Evolutionary conservation across 2,113 vertebrate genomes (phyloP).

Genomic region (Rhabdomys dilectus): DNA sequence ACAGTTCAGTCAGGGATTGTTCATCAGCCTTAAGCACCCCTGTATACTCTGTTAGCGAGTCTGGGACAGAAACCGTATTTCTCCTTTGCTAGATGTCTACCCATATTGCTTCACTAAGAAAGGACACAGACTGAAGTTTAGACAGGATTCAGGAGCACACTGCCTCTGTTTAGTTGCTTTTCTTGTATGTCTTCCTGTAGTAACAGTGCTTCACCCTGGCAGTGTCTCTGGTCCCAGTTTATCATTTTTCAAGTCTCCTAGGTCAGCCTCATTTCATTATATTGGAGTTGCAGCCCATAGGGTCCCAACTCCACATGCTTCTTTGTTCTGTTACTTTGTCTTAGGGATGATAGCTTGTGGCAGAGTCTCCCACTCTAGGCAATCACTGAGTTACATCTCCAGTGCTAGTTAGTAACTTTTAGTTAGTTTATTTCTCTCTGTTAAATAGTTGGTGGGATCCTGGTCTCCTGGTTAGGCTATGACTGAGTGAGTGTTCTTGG

Average conservation of each 20-base stretch:
- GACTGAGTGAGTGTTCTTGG: not conserved
- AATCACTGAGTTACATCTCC: not conserved
- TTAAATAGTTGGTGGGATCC: constrained; percentile 21
- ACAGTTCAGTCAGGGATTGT: not conserved
- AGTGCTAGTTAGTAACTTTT: not conserved
- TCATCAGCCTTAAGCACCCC: not conserved
- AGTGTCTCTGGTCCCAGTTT: constrained; percentile 3
- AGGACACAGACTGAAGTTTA: not conserved
- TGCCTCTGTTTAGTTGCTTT: not conserved
- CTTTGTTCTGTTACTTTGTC: not conserved
- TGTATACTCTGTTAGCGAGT: not conserved
- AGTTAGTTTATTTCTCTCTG: not conserved
- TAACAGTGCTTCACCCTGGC: not conserved
- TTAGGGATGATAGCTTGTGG: not conserved
- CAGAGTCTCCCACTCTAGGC: not conserved
- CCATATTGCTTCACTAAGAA: not conserved
- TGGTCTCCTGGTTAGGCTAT: not conserved
- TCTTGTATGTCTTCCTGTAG: not conserved
- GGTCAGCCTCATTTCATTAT: not conserved
- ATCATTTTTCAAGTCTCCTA: not conserved
- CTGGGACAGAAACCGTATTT: not conserved
- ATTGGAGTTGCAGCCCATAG: not conserved
- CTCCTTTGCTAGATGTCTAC: constrained; percentile 21
- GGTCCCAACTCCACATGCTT: not conserved
- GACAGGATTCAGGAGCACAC: not conserved